Base-by-base conservation (phyloP, 2,797 vertebrate genomes). In the Petrocephalus schoutedeni region DNA sequence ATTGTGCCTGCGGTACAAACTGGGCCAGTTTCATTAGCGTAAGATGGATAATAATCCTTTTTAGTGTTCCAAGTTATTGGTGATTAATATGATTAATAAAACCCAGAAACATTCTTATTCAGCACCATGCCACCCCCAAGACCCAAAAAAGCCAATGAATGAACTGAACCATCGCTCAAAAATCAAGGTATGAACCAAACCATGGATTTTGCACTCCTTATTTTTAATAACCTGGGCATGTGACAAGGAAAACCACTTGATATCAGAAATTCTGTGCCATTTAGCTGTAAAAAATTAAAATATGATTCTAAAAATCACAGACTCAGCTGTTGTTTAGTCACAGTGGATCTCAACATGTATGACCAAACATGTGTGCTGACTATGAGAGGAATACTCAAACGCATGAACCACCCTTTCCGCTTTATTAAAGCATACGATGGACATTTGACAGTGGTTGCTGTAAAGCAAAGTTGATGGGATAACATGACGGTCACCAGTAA, bases 341-440 rank as follows among this genome's bases (percentile, higher is more conserved):
- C 71, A n/a, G 32, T 8, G 12, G 32, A 1, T 16, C 36, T 5
- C 4, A 74, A 6, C 19, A 36, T 45, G 16, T 45, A 45, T 2
- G 28, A 71, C 28, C 64, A 67, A 67, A 67, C 7, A 77, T 16
- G 41, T n/a, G 45, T 36, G 16, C 14, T 83, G 49, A 54, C 9
- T 14, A 4, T 10, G 5, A 53, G 80, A 54, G 3, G 41, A 10
- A 21, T 10, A 23, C 9, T 51, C 9, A 82, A 51, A 49, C n/a
- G 8, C 49, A n/a, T 23, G 19, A 53, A 54, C 59, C 56, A 59
- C 56, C 90, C 80, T 41, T 86, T 88, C 86, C 1, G 84, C 93
- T 93, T 92, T 92, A 93, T 93, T 53, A 89, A 32, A 64, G 21
- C 51, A 85, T 87, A 88, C 71, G 56, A 90, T 91, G 80, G 64